phyloP scores from a whole-genome alignment of 2,888 invertebrate species.

The Rotaria macrura region DNA sequence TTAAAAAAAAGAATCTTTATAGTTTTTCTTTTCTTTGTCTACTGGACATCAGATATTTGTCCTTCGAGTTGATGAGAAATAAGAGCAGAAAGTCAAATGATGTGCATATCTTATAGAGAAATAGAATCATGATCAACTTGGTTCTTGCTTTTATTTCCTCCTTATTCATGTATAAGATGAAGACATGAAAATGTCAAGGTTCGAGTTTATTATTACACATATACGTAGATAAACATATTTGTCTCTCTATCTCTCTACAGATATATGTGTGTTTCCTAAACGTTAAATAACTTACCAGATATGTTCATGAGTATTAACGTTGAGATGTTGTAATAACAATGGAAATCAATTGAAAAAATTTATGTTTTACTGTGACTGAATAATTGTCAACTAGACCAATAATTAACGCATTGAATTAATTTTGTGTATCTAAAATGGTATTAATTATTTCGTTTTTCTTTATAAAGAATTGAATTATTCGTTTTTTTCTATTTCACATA shows the following conservation, averaged over 20 bases:
- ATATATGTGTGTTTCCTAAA: not conserved
- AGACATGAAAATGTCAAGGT: constrained; percentile 4
- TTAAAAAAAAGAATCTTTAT: not conserved
- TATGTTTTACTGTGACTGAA: not conserved
- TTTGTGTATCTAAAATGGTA: not conserved
- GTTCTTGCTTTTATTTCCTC: not conserved
- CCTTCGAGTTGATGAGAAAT: not conserved
- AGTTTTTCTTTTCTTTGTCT: not conserved
- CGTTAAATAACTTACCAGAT: not conserved
- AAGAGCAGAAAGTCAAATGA: not conserved
- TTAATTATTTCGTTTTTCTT: not conserved
- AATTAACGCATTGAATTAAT: not conserved
- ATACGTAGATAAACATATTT: not conserved
- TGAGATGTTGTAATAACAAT: not conserved
- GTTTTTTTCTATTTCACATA: not conserved
- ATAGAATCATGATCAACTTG: not conserved
- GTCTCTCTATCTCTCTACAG: too few relatives aligned
- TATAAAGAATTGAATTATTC: not conserved
- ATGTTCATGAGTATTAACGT: not conserved
- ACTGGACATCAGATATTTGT: not conserved
- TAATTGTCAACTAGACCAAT: not conserved
- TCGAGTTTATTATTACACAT: not conserved
- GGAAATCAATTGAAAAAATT: too few relatives aligned
- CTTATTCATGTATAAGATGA: not conserved
- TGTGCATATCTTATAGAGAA: not conserved